Base-by-base conservation (phyloP, 1,140 invertebrate species). In the Andrena cerasifolii region DNA sequence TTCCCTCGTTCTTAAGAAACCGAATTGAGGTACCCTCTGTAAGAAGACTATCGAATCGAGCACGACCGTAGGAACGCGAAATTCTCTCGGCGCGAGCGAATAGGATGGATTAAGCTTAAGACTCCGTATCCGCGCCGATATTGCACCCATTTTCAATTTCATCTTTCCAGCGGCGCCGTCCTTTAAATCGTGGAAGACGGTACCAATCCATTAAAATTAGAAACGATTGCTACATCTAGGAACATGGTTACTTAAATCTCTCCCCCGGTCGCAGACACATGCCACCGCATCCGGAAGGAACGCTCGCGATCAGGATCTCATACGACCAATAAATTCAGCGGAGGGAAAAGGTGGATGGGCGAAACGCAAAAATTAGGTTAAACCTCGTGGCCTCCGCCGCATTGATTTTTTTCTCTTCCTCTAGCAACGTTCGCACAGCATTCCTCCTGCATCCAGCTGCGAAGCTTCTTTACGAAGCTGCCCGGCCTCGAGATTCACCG, bases 131-230 rank as follows among this genome's bases (percentile, higher is more conserved):
- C 33, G 16, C 33, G 31, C 18, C 14, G 43, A 62, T 45, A 53
- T 45, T 47, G 66, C 72, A 58, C 54, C n/a, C 47, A 54, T 65
- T 63, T 79, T 67, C 61, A 79, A 81, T 79, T 63, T 56, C n/a
- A 47, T 66, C 43, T 40, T 28, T 47, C 36, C 31, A n/a, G n/a
- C 16, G 36, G 10, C 18, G 3, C 31, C n/a, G n/a, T n/a, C n/a
- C n/a, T n/a, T 40, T 40, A 3, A 40, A 40, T 10, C 10, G 3
- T 40, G 36, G 36, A 40, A n/a, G n/a, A n/a, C n/a, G n/a, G n/a
- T n/a, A n/a, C n/a, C n/a, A n/a, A n/a, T n/a, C n/a, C n/a, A n/a
- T n/a, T n/a, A n/a, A n/a, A n/a, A n/a, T n/a, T n/a, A n/a, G n/a
- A n/a, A n/a, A n/a, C n/a, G n/a, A n/a, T n/a, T n/a, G n/a, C n/a